Percentiles rank a stretch among this genome's conserved stretches.
phyloP scores from a whole-genome alignment of 2,888 invertebrate species.

The Amphipoea oculea region DNA sequence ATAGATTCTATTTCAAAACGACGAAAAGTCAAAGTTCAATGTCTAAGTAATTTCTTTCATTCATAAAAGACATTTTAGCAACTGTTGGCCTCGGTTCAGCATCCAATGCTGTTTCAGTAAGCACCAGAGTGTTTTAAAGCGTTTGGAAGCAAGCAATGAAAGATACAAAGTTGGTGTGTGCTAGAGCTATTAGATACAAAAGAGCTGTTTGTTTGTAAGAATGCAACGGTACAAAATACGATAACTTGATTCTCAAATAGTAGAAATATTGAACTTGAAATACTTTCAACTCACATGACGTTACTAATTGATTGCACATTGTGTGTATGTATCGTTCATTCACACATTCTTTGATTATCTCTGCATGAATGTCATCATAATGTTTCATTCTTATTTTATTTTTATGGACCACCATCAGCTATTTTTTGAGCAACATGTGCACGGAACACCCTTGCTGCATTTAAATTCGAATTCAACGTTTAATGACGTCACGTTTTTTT shows the following conservation, averaged over 20 bases:
- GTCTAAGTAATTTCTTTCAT: conserved; percentile 37
- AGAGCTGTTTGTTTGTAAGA: conserved; percentile 27
- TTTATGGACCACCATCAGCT: background rate
- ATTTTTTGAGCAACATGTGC: background rate
- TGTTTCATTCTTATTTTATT: conserved; percentile 16
- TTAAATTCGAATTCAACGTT: background rate
- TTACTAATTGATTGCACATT: conserved; percentile 51
- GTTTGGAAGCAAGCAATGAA: conserved; percentile 14
- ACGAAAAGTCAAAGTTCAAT: conserved; percentile 53
- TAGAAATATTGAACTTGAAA: conserved; percentile 64
- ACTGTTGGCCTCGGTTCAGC: background rate
- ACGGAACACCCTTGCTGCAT: background rate
- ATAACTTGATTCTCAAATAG: conserved; percentile 50
- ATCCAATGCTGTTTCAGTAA: conserved; percentile 22
- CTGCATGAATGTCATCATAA: background rate
- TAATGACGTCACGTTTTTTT: background rate
- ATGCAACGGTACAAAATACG: conserved; percentile 45
- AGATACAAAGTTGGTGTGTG: background rate
- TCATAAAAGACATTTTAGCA: conserved; percentile 31
- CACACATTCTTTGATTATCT: conserved; percentile 42
- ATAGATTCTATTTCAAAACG: conserved; percentile 29
- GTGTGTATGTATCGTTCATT: conserved; percentile 25
- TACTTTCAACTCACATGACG: conserved; percentile 60
- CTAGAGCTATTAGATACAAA: background rate
- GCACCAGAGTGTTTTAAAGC: background rate